Base-by-base conservation (phyloP, 2,888 invertebrate species). In the Oxystoma pomonae region DNA sequence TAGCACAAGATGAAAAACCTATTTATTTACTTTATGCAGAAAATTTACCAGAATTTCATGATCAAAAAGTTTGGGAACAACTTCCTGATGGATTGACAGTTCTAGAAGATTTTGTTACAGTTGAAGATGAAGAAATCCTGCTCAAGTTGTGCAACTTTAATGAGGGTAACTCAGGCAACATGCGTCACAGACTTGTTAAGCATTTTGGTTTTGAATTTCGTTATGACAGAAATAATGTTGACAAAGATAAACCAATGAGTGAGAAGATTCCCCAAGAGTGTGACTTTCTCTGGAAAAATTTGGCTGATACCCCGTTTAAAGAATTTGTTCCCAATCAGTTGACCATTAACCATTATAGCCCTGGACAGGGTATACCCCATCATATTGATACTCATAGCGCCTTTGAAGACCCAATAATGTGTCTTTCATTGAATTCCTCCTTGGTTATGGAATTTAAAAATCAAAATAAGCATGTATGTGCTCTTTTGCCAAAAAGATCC, bases 321-420 rank as follows among this genome's bases (percentile, higher is more conserved):
- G 79, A 81, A 64, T 80, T 81, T 55, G 66, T 75, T 20, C 94
- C 94, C 1, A 89, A 95, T 81, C 96, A 96, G 75, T 75, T 95
- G 57, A 96, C 96, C 0, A 86, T 94, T 0, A 96, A 96, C 78
- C 86, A 86, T 72, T 96, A 96, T 79, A 78, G 83, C 64, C 90
- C 93, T 56, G 95, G 96, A 16, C 94, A 95, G 83, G 94, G 96
- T 51, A 98, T 99, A 76, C 98, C 98, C 35, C 86, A 91, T 0
- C 98, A 99, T 80, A 88, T 96, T 18, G 98, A 99, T 77, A 96
- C 94, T 0, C 96, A 97, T 76, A 95, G 95, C 78, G 91, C 95
- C 0, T 99, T 98, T 80, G 90, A 92, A 69, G 90, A 90, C 74
- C 91, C 90, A 1, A 91, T 98, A 67, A 76, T 97, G 20, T 94